Evolutionary conservation across 2,113 vertebrate species (phyloP).

Genomic region (Brachypodius melanocephalos): DNA sequence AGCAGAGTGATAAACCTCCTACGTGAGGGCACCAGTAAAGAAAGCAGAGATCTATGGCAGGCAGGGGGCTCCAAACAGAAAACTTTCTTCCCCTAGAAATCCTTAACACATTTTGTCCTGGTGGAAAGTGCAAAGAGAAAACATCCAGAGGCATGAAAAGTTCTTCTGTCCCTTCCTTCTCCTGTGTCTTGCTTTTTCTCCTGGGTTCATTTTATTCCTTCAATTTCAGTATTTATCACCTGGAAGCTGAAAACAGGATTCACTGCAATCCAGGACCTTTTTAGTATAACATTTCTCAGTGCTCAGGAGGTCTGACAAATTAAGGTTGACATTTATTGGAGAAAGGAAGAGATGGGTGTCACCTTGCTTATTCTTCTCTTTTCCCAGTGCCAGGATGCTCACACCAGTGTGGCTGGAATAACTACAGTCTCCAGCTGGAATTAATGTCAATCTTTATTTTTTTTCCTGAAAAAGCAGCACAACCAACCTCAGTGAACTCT

Average conservation of each 20-base stretch:
- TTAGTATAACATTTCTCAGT: background rate
- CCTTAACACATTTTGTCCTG: background rate
- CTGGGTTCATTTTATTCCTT: background rate
- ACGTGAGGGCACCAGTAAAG: background rate
- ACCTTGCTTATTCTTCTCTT: background rate
- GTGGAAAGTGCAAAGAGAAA: background rate
- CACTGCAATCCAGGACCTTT: background rate
- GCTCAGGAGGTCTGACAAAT: background rate
- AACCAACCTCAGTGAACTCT: background rate
- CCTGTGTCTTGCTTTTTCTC: background rate
- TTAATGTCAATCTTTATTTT: background rate
- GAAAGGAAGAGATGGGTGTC: background rate
- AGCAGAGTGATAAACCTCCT: slow-evolving; percentile 8
- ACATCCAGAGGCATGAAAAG: background rate
- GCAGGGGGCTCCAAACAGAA: background rate
- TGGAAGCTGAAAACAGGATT: background rate
- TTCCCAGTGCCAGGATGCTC: background rate
- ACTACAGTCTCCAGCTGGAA: background rate
- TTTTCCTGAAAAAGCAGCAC: background rate
- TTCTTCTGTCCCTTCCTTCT: background rate
- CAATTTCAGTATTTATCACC: background rate
- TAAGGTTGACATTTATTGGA: background rate
- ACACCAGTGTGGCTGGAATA: background rate
- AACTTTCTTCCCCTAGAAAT: background rate
- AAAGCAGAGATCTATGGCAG: background rate